A percentile compares a stretch with the other conserved stretches of the same genome.
phyloP scores from a whole-genome alignment of 2,113 vertebrate genomes.

The Sinosuthora webbiana region DNA sequence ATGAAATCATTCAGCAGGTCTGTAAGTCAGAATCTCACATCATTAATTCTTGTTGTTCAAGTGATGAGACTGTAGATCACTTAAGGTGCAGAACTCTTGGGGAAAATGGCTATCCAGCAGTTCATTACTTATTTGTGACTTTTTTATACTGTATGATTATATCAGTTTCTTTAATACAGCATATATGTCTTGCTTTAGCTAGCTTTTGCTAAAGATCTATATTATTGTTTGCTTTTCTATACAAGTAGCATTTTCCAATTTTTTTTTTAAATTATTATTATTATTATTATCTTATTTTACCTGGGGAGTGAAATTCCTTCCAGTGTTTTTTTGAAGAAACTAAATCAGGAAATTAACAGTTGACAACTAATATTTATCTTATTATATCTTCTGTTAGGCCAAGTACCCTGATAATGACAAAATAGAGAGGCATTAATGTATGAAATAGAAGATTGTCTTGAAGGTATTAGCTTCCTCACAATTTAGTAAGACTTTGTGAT shows the following conservation, averaged over 20 bases:
- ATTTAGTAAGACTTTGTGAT: background rate
- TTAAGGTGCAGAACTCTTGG: background rate
- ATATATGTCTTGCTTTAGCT: background rate
- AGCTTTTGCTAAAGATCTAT: background rate
- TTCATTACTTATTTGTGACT: background rate
- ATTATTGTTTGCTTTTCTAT: background rate
- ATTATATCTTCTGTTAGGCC: background rate
- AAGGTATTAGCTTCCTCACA: background rate
- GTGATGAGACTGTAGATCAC: background rate
- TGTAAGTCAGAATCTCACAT: background rate
- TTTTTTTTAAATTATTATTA: accelerated
- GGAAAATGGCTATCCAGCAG: background rate
- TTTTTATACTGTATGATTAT: background rate
- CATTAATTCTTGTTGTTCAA: background rate
- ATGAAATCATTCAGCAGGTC: background rate
- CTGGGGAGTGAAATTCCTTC: background rate
- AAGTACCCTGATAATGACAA: background rate
- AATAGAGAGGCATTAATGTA: background rate
- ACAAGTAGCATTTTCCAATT: background rate
- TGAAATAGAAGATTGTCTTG: background rate
- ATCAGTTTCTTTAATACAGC: background rate
- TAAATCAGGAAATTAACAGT: background rate
- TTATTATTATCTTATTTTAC: background rate
- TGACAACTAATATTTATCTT: background rate
- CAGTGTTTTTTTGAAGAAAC: background rate